These are phyloP conservation scores for Cryptophagus acutangulus DNA, from an alignment of 2,888 invertebrate species.

Conservation along the genomic window DNA sequence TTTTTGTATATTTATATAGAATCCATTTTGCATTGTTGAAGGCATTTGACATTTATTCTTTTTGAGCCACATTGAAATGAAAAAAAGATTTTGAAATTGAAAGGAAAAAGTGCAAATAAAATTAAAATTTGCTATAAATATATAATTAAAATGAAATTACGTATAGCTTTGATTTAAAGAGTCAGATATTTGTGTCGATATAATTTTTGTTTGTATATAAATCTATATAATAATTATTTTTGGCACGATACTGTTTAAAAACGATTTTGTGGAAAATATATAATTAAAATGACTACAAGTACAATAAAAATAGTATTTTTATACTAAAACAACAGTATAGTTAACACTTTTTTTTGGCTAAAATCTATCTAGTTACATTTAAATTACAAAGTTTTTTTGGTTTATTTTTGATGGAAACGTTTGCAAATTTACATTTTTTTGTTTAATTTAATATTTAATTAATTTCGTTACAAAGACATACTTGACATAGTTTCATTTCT, in stretches of 20 bases:
- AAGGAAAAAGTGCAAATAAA: neutral
- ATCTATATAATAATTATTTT: too few relatives aligned
- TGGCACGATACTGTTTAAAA: conserved; percentile 17
- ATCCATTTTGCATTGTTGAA: conserved; percentile 43
- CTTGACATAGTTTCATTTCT: too few relatives aligned
- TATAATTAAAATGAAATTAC: neutral
- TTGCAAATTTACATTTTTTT: conserved; percentile 22
- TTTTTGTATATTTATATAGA: conserved; percentile 13
- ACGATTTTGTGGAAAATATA: conserved; percentile 14
- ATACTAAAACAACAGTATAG: conserved; percentile 27
- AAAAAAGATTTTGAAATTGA: neutral
- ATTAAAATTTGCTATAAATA: neutral
- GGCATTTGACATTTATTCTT: conserved; percentile 34
- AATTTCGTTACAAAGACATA: conserved; percentile 12
- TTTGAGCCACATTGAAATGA: conserved; percentile 35
- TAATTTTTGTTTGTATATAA: conserved; percentile 2
- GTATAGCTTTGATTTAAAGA: neutral
- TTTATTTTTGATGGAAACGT: conserved; percentile 40
- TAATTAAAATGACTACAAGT: conserved; percentile 9
- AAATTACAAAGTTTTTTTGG: conserved; percentile 25
- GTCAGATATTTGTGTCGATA: conserved; percentile 19
- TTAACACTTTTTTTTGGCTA: conserved; percentile 23
- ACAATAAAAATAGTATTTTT: conserved; percentile 20
- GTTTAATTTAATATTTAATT: conserved; percentile 12
- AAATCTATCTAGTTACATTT: conserved; percentile 27